A percentile compares a stretch with the other conserved stretches of the same genome.
These are phyloP conservation scores for Danionella dracula DNA, from an alignment of 2,797 vertebrate genomes.

Conservation along the genomic window DNA sequence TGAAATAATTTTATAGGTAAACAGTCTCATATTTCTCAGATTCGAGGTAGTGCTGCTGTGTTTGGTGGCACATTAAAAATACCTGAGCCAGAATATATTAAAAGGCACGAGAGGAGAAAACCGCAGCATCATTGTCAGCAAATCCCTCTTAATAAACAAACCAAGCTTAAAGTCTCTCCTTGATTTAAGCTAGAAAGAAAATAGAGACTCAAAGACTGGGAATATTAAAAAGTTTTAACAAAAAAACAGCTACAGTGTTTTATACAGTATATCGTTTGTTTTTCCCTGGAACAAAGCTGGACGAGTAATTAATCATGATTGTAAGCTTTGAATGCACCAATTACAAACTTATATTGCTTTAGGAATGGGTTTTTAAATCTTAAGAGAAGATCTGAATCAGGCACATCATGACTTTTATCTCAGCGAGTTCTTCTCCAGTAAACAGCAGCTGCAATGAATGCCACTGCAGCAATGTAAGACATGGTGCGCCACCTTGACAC, in stretches of 20 bases:
- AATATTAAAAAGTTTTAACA: neutral
- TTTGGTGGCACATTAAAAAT: conserved; percentile 28
- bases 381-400: conserved; percentile 7
- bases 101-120: conserved; percentile 23
- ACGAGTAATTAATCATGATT: neutral
- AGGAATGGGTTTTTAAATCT: conserved; percentile 8
- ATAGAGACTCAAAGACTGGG: neutral
- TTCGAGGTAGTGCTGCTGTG: conserved; percentile 36
- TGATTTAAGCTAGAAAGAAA: neutral
- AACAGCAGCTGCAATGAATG: conserved; percentile 54
- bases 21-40: conserved; percentile 2
- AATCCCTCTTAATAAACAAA: conserved; percentile 38
- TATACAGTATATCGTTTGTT: neutral
- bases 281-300: too few relatives aligned
- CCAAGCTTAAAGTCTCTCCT: neutral
- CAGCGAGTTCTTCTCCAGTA: conserved; percentile 66
- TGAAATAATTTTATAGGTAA: neutral
- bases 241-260: conserved; percentile 24
- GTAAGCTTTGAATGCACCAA: neutral
- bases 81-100: conserved; percentile 4
- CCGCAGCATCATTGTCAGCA: neutral
- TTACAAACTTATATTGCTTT: conserved; percentile 30
- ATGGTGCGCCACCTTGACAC: conserved; percentile 61
- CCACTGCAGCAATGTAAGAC: conserved; percentile 57
- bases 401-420: conserved; percentile 5